Base-by-base conservation (phyloP, 2,113 vertebrate species). In the Noturus placidus region DNA sequence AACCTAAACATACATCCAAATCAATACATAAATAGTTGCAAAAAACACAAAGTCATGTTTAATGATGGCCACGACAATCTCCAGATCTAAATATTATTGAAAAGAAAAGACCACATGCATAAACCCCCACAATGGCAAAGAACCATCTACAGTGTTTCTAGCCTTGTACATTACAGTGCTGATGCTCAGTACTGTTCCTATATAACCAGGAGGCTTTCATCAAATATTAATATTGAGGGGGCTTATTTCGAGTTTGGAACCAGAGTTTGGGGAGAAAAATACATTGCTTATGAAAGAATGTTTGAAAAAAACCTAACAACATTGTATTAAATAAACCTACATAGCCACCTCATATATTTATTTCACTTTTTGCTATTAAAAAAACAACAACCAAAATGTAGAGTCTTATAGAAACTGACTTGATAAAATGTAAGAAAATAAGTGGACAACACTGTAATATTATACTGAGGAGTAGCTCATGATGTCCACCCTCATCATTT, bases 381-480 rank as follows among this genome's bases (percentile, higher is more conserved):
- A 17, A 19, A 33, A 15, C 22, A 22, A 25, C 38, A 42, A 17
- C 5, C 1, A 19, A 27, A 76, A 84, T 84, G 72, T 65, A 56
- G 25, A 81, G 30, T 70, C 19, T 76, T 82, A 67, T 57, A 57
- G 52, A 82, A 86, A 82, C 77, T 85, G 82, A 38, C 42, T 85
- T n/a, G 57, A 65, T 50, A 69, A 87, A 52, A 87, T 79, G 89
- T 92, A 30, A 56, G 93, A 94, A 93, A 88, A 90, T 86, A 65
- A 88, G 91, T 89, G 86, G 93, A 93, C 91, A 94, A 94, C 92
- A 94, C 93, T 94, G 92, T 93, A 85, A 92, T 94, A 94, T 95
- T 95, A 95, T 93, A 92, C 87, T 80, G 91, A 90, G 94, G 94
- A 95, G 93, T 89, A 93, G 91, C 93, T 92, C 92, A 92, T 93